Conservation (phyloP, 2,888 invertebrate species). For the Pristionchus entomophagus region DNA sequence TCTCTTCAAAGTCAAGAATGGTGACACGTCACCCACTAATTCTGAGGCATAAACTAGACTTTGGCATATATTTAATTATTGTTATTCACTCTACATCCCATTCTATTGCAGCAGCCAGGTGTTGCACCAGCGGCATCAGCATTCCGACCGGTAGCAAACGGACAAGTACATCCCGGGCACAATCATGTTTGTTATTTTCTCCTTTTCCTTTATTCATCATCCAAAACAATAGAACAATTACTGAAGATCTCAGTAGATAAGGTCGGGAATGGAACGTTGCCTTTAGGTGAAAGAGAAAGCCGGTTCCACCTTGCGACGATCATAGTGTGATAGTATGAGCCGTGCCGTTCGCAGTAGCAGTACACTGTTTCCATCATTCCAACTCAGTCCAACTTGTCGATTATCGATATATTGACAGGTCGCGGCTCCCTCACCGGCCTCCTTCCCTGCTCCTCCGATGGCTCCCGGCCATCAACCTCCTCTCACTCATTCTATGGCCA, state of each 20-base stretch:
- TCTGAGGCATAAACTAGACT: background rate
- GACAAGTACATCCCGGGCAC: background rate
- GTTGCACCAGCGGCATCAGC: background rate
- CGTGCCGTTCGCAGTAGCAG: background rate
- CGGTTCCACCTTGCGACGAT: slow-evolving; percentile 22
- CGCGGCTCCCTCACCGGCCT: background rate
- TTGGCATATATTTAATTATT: background rate
- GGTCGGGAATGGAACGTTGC: slow-evolving; percentile 4
- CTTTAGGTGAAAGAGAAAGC: slow-evolving; percentile 12
- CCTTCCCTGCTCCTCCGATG: slow-evolving; percentile 26
- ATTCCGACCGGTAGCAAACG: slow-evolving; percentile 21
- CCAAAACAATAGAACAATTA: background rate
- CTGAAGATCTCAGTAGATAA: background rate
- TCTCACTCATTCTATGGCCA: slow-evolving; percentile 6
- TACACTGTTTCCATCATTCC: background rate
- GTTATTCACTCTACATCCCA: background rate
- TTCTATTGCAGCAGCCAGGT: background rate
- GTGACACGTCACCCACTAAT: slow-evolving; percentile 22
- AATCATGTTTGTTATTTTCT: background rate
- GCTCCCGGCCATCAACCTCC: background rate
- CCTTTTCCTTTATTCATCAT: background rate
- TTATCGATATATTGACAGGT: slow-evolving; percentile 7
- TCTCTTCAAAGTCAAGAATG: background rate
- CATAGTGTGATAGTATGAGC: slow-evolving; percentile 17
- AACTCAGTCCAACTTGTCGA: background rate